Conservation (phyloP, 2,113 vertebrate genomes). For the Trichomycterus rosablanca region DNA sequence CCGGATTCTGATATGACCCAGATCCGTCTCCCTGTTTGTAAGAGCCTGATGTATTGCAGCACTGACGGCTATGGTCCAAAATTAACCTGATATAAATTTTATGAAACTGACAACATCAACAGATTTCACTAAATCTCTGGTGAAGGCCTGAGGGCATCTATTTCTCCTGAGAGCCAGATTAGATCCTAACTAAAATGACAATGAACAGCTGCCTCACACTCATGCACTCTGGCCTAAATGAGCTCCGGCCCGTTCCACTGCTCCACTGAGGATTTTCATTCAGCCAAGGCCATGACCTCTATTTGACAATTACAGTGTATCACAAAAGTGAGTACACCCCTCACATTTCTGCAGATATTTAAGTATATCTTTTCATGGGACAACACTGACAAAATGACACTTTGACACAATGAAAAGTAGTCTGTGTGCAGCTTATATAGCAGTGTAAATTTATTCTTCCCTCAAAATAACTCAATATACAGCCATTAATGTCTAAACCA, state of each 20-base stretch:
- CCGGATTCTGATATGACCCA: background rate
- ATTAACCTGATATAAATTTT: conserved; percentile 19
- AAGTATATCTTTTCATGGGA: too few species aligned
- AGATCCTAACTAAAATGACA: conserved; percentile 13
- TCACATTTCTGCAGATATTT: too few species aligned
- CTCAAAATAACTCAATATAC: too few species aligned
- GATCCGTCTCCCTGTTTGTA: conserved; percentile 1
- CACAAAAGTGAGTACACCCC: too few species aligned
- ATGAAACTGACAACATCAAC: conserved; percentile 20
- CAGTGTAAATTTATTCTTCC: too few species aligned
- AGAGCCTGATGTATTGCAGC: conserved; percentile 3
- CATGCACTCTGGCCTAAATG: background rate
- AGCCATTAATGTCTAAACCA: too few species aligned
- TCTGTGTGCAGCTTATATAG: too few species aligned
- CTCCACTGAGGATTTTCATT: background rate
- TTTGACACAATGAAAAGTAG: too few species aligned
- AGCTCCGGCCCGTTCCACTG: background rate
- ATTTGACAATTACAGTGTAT: background rate
- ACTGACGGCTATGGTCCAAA: background rate
- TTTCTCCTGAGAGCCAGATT: conserved; percentile 10
- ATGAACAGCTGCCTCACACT: conserved; percentile 7
- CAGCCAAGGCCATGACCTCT: background rate
- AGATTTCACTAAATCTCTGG: conserved; percentile 7
- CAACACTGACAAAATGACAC: too few species aligned
- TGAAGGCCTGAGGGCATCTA: background rate